phyloP scores from a whole-genome alignment of 1,140 invertebrate genomes.

The Vanessa tameamea region DNA sequence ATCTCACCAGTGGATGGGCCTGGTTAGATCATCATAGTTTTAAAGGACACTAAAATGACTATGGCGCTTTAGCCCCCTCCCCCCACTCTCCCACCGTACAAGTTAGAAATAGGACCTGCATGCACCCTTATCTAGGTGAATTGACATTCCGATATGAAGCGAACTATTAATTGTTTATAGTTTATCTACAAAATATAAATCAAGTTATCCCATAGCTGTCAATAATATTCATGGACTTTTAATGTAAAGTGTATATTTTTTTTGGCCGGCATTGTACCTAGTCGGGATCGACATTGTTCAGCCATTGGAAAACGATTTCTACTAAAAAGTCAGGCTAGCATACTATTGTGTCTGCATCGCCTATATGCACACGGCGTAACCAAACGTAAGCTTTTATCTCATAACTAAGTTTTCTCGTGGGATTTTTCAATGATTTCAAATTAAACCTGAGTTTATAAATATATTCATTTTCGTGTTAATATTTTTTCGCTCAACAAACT shows the following conservation, averaged over 20 bases:
- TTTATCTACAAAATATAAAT: background rate
- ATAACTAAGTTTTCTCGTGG: slow-evolving; percentile 3
- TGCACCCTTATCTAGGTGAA: too few relatives aligned
- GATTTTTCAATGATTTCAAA: background rate
- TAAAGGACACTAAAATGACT: too few relatives aligned
- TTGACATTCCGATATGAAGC: too few relatives aligned
- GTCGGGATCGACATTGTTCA: slow-evolving; percentile 10
- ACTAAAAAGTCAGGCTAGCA: slow-evolving; percentile 24
- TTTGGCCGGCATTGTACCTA: background rate
- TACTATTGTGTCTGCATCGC: slow-evolving; percentile 13
- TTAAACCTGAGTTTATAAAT: background rate
- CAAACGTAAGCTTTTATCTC: background rate
- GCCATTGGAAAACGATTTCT: slow-evolving; percentile 27
- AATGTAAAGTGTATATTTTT: background rate
- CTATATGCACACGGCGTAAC: slow-evolving; percentile 6
- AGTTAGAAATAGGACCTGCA: too few relatives aligned
- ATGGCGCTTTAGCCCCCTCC: too few relatives aligned
- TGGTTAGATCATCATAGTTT: too few relatives aligned
- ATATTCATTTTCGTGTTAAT: background rate
- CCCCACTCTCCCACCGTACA: too few relatives aligned
- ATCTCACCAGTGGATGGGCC: too few relatives aligned
- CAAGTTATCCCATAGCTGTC: too few relatives aligned
- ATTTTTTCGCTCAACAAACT: background rate
- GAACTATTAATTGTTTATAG: too few relatives aligned
- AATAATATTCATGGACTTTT: background rate